phyloP scores from a whole-genome alignment of 2,888 invertebrate species.

The Harpalus rufipes region DNA sequence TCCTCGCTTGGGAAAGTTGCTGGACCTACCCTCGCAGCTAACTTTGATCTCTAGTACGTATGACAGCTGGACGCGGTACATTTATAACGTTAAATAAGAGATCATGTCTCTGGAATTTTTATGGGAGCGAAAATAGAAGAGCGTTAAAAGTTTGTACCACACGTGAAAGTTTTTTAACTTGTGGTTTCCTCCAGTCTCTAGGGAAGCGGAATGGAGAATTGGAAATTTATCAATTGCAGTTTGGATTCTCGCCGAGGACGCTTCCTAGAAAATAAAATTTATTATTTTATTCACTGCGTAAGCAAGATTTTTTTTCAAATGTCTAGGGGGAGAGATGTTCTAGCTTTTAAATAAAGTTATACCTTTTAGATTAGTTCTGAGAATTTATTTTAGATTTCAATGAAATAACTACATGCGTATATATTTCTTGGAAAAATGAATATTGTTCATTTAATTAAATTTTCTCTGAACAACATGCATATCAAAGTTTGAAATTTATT shows the following conservation, averaged over 20 bases:
- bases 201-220: slow-evolving; percentile 27
- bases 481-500: no score
- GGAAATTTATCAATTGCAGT: slow-evolving; percentile 49
- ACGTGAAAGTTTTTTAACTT: slow-evolving; percentile 54
- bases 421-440: no score
- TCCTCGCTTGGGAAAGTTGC: slow-evolving; percentile 28
- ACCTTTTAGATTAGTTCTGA: no score
- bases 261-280: not conserved
- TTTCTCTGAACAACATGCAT: no score
- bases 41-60: slow-evolving; percentile 63
- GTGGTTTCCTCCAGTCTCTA: slow-evolving; percentile 9
- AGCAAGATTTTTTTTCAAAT: not conserved
- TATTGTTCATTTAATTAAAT: no score
- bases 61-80: slow-evolving; percentile 66
- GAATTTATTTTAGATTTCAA: no score
- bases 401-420: no score
- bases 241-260: not conserved
- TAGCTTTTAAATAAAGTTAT: no score
- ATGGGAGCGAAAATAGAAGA: slow-evolving; percentile 59
- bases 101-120: slow-evolving; percentile 63
- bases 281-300: slow-evolving; percentile 4
- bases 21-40: slow-evolving; percentile 12
- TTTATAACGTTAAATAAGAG: slow-evolving; percentile 67
- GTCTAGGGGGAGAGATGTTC: no score
- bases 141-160: slow-evolving; percentile 57